Evolutionary conservation across 1,140 invertebrate genomes (phyloP).

Genomic region (Cydia strobilella): DNA sequence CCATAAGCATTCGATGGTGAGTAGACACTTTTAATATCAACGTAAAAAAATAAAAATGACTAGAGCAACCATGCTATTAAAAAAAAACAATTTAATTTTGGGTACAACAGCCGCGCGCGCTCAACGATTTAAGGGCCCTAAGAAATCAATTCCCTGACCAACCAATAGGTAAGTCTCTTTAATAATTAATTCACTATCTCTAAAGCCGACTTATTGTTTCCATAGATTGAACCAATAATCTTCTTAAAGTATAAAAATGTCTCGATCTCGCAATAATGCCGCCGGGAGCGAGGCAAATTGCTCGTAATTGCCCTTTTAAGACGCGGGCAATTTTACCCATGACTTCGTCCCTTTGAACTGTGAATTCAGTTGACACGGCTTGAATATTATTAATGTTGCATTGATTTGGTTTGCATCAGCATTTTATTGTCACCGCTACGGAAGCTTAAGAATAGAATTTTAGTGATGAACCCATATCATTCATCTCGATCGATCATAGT

Average conservation of each 20-base stretch:
- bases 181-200: conserved; percentile 28
- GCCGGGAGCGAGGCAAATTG: conserved; percentile 60
- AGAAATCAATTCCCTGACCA: conserved; percentile 7
- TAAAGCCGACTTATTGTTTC: conserved; percentile 25
- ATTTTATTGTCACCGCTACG: too few relatives aligned
- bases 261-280: conserved; percentile 60
- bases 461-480: too few relatives aligned
- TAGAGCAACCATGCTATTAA: too few relatives aligned
- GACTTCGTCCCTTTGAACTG: not conserved
- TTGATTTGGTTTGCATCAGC: not conserved
- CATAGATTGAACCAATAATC: conserved; percentile 21
- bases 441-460: too few relatives aligned
- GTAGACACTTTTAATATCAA: too few relatives aligned
- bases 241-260: conserved; percentile 28
- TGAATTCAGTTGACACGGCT: conserved; percentile 17
- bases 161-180: not conserved
- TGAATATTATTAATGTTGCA: conserved; percentile 8
- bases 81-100: not conserved
- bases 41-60: too few relatives aligned
- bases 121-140: not conserved
- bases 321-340: conserved; percentile 56
- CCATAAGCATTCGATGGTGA: too few relatives aligned
- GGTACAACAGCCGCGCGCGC: not conserved
- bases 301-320: conserved; percentile 72
- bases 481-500: too few relatives aligned